phyloP scores from a whole-genome alignment of 2,113 vertebrate genomes.

The Natator depressus region DNA sequence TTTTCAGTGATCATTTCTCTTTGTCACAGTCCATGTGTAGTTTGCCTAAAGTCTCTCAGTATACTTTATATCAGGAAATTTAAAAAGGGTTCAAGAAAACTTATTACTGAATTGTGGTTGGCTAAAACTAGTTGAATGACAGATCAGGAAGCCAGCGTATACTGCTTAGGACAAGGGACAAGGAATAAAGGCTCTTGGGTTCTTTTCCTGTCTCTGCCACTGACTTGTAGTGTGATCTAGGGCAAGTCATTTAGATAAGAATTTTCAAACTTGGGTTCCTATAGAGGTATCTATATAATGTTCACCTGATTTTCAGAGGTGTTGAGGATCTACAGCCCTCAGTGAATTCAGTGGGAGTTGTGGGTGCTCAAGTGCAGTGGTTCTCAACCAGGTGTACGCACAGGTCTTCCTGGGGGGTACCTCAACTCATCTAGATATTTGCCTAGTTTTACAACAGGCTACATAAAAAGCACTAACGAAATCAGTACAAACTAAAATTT shows the following conservation, averaged over 20 bases:
- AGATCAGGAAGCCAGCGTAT: not conserved
- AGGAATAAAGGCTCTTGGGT: not conserved
- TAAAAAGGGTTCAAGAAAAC: not conserved
- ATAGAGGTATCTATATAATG: not conserved
- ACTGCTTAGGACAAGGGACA: not conserved
- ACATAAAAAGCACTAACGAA: no score
- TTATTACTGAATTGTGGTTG: not conserved
- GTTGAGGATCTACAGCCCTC: not conserved
- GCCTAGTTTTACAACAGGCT: no score
- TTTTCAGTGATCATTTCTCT: not conserved
- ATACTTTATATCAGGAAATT: not conserved
- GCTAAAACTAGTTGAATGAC: not conserved
- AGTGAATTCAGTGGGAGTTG: not conserved
- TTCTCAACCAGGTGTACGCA: no score
- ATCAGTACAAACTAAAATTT: no score
- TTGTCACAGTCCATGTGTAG: not conserved
- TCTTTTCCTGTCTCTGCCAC: not conserved
- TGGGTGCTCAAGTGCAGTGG: not conserved
- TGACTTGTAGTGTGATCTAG: slow-evolving; percentile 19
- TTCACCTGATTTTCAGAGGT: not conserved
- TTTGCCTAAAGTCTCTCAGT: not conserved
- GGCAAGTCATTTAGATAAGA: slow-evolving; percentile 12
- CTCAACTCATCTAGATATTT: no score
- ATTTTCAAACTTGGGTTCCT: not conserved
- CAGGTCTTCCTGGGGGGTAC: no score